Base-by-base conservation (phyloP, 2,888 invertebrate species). In the Lymantria monacha region DNA sequence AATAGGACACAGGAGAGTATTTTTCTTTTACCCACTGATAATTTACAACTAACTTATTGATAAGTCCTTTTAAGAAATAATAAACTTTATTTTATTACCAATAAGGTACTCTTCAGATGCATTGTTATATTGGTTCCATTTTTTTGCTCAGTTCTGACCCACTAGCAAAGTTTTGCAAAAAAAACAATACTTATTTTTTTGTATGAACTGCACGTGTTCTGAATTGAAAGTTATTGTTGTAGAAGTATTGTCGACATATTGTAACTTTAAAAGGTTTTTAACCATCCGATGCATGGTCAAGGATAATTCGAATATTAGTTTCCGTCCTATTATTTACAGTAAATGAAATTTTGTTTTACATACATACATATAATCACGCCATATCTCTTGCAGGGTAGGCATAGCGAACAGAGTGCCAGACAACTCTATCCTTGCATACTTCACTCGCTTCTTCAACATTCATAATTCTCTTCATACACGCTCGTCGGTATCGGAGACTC, bases 191-290 rank as follows among this genome's bases (percentile, higher is more conserved):
- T 51, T 41, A 14, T 3, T 57, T 66, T 70, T 61, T 73, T 77
- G 67, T 77, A 49, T 53, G 53, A 12, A 47, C 31, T 71, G 71
- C 78, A 79, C 80, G 76, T 79, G 80, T 74, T 68, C 45, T 43
- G 65, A 56, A 63, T 67, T 61, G 59, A 51, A 63, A 55, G 51
- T 68, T 59, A 69, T 69, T 69, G 66, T 67, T 69, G 53, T 51
- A 57, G 54, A 53, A 57, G 63, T 65, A 61, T 71, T 69, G 63
- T 65, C 63, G 48, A 60, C 61, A 57, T 57, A 52, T 58, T 63
- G 59, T 53, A 38, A 30, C 53, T 62, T 61, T 58, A 49, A 44
- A 53, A 46, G 53, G 53, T 49, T 66, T n/a, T 54, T 38, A 42
- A 52, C 48, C 63, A 61, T 61, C 66, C 64, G 66, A 63, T 59